A percentile compares a stretch with the other conserved stretches of the same genome.
Conservation (phyloP, 1,140 invertebrate genomes). For the Lepeophtheirus salmonis region DNA sequence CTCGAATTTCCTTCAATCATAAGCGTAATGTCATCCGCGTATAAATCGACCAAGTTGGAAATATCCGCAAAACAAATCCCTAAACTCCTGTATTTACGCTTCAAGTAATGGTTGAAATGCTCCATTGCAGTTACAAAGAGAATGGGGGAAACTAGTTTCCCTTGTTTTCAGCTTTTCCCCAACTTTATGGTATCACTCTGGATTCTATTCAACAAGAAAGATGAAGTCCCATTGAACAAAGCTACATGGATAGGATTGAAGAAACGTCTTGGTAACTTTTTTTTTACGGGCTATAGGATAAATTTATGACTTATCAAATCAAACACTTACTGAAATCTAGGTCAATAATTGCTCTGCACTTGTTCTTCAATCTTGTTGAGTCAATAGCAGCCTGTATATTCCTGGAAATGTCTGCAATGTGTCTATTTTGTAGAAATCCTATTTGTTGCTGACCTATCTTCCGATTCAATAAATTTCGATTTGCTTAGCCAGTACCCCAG, state of each 20-base stretch:
- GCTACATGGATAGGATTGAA: neutral
- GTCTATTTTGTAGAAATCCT: neutral
- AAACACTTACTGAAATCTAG: neutral
- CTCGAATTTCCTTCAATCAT: too few species aligned
- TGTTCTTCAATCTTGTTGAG: neutral
- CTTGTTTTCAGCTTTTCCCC: too few species aligned
- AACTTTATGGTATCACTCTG: too few species aligned
- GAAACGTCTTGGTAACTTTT: neutral
- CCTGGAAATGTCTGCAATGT: neutral
- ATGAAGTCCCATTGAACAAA: neutral
- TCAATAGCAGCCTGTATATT: neutral
- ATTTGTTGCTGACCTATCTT: neutral
- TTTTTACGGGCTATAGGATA: neutral
- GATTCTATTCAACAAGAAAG: too few species aligned
- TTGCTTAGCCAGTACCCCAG: neutral
- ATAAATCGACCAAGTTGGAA: too few species aligned
- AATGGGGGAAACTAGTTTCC: too few species aligned
- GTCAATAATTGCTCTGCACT: neutral
- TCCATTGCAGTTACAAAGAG: too few species aligned
- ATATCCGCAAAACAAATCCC: too few species aligned
- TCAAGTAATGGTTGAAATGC: too few species aligned
- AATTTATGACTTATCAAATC: neutral
- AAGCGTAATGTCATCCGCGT: too few species aligned
- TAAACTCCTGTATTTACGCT: too few species aligned
- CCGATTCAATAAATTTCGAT: neutral